Percentiles rank a stretch among this genome's conserved stretches.
phyloP scores from a whole-genome alignment of 2,113 vertebrate genomes.

The Acanthochromis polyacanthus region DNA sequence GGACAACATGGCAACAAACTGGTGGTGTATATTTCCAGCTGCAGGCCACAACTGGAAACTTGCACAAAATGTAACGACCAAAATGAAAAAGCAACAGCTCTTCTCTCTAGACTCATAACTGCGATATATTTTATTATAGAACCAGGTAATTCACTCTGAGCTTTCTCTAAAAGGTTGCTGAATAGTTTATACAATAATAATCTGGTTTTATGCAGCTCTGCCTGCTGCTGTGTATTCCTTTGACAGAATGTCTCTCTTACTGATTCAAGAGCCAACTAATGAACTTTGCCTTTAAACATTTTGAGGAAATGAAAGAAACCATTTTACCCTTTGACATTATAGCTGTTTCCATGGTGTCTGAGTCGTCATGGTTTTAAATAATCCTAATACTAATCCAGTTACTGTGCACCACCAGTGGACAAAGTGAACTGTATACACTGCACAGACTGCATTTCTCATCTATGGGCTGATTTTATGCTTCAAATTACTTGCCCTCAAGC shows the following conservation, averaged over 20 bases:
- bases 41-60: no score
- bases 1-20: no score
- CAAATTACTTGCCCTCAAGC: conserved; percentile 4
- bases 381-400: not conserved
- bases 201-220: no score
- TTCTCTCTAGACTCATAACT: no score
- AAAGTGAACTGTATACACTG: not conserved
- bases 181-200: no score
- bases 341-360: not conserved
- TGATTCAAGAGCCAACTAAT: conserved; percentile 9
- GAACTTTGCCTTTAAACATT: not conserved
- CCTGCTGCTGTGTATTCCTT: not conserved
- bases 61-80: no score
- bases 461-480: conserved; percentile 14
- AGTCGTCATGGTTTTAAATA: not conserved
- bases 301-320: conserved; percentile 35
- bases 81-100: no score
- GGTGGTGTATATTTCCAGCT: no score
- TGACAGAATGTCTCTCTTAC: not conserved
- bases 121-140: no score
- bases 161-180: no score
- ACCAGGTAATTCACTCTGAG: no score
- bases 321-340: conserved; percentile 14
- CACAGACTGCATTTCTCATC: conserved; percentile 6
- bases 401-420: not conserved